These are phyloP conservation scores for Dallia pectoralis DNA, from an alignment of 2,797 vertebrate genomes.

Conservation along the genomic window DNA sequence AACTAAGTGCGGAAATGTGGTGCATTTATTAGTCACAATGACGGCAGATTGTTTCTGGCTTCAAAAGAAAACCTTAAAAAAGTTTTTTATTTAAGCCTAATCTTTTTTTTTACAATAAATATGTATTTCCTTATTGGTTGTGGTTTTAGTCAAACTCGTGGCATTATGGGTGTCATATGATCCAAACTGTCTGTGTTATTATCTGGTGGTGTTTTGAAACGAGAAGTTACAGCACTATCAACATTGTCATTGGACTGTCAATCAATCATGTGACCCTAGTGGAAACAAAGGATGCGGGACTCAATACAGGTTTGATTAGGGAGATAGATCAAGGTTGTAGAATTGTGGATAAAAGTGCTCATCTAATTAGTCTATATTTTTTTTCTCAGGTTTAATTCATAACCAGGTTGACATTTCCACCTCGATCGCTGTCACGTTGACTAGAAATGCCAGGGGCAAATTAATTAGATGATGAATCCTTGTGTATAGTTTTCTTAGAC, in stretches of 20 bases:
- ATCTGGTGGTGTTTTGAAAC: not conserved
- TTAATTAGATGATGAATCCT: conserved; percentile 4
- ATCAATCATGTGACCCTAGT: not conserved
- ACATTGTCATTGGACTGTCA: not conserved
- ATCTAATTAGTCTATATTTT: not conserved
- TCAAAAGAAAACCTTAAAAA: too few relatives aligned
- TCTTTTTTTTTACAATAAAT: too few relatives aligned
- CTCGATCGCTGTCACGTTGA: conserved; percentile 4
- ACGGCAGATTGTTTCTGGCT: too few relatives aligned
- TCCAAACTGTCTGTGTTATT: not conserved
- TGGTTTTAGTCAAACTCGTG: not conserved
- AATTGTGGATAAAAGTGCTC: not conserved
- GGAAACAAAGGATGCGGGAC: not conserved
- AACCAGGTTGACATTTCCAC: conserved; percentile 15
- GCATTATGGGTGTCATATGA: not conserved
- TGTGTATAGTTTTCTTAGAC: not conserved
- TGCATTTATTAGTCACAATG: too few relatives aligned
- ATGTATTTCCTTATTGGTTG: not conserved
- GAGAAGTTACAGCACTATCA: not conserved
- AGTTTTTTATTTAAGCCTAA: too few relatives aligned
- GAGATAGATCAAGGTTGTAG: not conserved
- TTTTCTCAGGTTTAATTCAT: conserved; percentile 7
- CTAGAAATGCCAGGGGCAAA: conserved; percentile 13
- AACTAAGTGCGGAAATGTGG: too few relatives aligned
- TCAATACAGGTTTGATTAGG: not conserved